A percentile compares a stretch with the other conserved stretches of the same genome.
These are phyloP conservation scores for Actias luna DNA, from an alignment of 2,888 invertebrate species.

Conservation along the genomic window DNA sequence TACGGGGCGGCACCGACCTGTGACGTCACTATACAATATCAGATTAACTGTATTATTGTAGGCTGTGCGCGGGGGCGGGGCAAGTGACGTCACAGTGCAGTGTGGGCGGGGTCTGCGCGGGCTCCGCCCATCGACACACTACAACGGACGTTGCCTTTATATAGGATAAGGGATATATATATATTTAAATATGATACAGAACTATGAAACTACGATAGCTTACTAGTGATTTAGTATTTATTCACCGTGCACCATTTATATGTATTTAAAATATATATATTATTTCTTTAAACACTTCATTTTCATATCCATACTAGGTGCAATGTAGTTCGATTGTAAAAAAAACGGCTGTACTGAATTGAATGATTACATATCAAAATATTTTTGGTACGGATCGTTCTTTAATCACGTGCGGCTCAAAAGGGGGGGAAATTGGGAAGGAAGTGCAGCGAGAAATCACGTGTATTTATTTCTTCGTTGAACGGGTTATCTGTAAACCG, in stretches of 20 bases:
- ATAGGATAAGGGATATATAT: slow-evolving; percentile 40
- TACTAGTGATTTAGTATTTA: slow-evolving; percentile 12
- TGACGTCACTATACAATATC: background rate
- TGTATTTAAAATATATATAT: slow-evolving; percentile 2
- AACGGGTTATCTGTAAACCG: no score
- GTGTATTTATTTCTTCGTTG: no score
- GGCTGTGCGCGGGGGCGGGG: no score
- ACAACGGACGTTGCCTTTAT: slow-evolving; percentile 42
- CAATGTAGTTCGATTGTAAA: background rate
- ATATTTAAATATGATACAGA: slow-evolving; percentile 60
- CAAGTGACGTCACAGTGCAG: background rate
- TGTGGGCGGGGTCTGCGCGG: background rate
- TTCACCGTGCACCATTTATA: slow-evolving; percentile 6
- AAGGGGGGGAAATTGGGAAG: no score
- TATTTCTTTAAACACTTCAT: slow-evolving; percentile 7
- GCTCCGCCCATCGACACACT: slow-evolving; percentile 22
- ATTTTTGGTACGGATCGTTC: background rate
- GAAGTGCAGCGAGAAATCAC: no score
- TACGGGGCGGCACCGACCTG: background rate
- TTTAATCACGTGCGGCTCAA: no score
- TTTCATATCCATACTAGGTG: background rate
- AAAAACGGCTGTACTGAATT: background rate
- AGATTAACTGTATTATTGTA: no score
- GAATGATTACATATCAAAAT: background rate
- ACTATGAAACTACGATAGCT: slow-evolving; percentile 12